A percentile compares a stretch with the other conserved stretches of the same genome.
Conservation (phyloP, 2,888 invertebrate genomes). For the Eristalinus sepulchralis region DNA sequence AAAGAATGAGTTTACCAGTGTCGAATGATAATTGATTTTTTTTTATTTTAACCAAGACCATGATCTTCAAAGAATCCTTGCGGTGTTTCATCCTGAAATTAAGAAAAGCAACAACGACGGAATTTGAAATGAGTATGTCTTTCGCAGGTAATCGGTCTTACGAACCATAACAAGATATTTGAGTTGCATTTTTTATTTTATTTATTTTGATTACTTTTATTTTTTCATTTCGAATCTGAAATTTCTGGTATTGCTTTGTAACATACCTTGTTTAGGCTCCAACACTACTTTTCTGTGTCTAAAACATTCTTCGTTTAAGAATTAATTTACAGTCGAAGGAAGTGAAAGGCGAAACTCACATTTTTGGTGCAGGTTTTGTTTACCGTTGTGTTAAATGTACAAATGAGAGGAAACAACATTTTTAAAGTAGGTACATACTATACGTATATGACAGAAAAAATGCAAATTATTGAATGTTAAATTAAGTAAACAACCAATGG, state of each 20-base stretch:
- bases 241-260: too few species aligned
- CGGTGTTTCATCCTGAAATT: constrained; percentile 99
- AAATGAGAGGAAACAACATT: constrained; percentile 21
- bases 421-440: too few species aligned
- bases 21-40: background rate
- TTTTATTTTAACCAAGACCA: constrained; percentile 90
- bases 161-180: constrained; percentile 60
- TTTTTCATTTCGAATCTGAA: background rate
- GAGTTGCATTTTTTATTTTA: background rate
- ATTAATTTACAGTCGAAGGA: constrained; percentile 53
- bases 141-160: background rate
- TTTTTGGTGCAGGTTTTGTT: constrained; percentile 63
- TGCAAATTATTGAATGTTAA: constrained; percentile 42
- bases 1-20: constrained; percentile 36
- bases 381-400: constrained; percentile 47
- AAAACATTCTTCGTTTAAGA: constrained; percentile 15
- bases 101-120: constrained; percentile 77
- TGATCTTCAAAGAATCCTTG: constrained; percentile 99
- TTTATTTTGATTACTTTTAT: background rate
- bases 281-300: constrained; percentile 41
- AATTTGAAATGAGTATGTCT: constrained; percentile 24
- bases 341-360: constrained; percentile 63
- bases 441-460: constrained; percentile 34
- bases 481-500: background rate
- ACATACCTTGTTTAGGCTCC: constrained; percentile 72